phyloP scores from a whole-genome alignment of 2,797 vertebrate species.

The Pogoniulus pusillus region DNA sequence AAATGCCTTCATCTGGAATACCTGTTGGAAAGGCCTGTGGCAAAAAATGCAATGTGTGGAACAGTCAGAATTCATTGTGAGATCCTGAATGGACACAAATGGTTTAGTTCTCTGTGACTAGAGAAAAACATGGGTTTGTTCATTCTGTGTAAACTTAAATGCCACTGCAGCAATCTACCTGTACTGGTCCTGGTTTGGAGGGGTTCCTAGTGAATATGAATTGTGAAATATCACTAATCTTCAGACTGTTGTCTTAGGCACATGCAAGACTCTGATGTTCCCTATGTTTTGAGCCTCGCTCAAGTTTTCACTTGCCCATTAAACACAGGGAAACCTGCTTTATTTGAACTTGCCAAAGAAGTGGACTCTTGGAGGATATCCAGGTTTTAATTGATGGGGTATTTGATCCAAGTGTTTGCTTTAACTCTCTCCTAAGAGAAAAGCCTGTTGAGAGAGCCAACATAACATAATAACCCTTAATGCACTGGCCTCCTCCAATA shows the following conservation, averaged over 20 bases:
- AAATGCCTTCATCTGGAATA: background rate
- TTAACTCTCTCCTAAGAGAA: slow-evolving; percentile 18
- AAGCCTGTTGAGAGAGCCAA: background rate
- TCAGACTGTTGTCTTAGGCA: background rate
- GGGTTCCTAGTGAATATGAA: background rate
- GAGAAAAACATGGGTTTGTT: background rate
- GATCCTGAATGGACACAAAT: background rate
- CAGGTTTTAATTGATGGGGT: slow-evolving; percentile 22
- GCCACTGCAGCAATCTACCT: background rate
- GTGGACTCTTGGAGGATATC: slow-evolving; percentile 15
- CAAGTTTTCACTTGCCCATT: background rate
- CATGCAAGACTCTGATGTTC: background rate
- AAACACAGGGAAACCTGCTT: background rate
- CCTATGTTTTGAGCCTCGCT: background rate
- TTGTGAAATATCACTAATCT: background rate
- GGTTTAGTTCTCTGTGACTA: background rate
- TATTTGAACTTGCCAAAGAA: background rate
- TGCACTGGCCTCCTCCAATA: background rate
- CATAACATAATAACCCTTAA: background rate
- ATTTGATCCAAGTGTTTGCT: slow-evolving; percentile 21
- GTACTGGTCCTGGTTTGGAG: background rate
- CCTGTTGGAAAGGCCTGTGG: background rate
- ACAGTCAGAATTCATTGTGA: background rate
- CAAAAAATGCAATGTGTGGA: background rate
- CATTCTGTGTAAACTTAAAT: background rate